Percentiles rank a stretch among this genome's conserved stretches.
These are phyloP conservation scores for Lanistes nyassanus DNA, from an alignment of 1,140 invertebrate genomes.

Conservation along the genomic window DNA sequence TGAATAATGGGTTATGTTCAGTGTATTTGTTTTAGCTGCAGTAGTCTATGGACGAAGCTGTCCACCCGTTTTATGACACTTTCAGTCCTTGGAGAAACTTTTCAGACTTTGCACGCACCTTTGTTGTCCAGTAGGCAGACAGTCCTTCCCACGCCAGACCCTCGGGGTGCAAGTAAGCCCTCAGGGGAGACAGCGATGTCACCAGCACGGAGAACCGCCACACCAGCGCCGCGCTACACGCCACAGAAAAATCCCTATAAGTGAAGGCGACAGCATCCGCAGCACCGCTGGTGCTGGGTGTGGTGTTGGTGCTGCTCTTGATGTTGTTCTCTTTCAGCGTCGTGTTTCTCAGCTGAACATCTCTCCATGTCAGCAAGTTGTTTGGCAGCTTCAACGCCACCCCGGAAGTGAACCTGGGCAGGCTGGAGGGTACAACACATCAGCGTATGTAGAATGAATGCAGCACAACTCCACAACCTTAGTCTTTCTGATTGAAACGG, in stretches of 20 bases:
- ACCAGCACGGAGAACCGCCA: constrained; percentile 34
- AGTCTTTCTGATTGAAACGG: too few relatives aligned
- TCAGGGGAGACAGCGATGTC: constrained; percentile 34
- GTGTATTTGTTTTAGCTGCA: background rate
- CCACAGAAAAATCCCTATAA: background rate
- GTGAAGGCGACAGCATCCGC: background rate
- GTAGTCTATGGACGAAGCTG: background rate
- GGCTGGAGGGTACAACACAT: background rate
- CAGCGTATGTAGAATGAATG: background rate
- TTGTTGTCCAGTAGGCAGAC: constrained; percentile 25
- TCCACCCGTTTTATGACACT: background rate
- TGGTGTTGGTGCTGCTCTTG: background rate
- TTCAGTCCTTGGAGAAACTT: background rate
- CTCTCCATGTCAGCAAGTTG: background rate
- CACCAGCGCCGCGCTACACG: constrained; percentile 18
- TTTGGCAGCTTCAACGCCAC: constrained; percentile 14
- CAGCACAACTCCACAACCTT: background rate
- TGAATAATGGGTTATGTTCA: background rate
- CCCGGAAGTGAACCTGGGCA: background rate
- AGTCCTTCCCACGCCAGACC: constrained; percentile 31
- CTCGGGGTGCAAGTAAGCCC: constrained; percentile 39
- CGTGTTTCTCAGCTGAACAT: background rate
- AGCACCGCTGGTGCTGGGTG: background rate
- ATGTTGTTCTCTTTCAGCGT: background rate
- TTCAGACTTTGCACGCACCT: background rate